Base-by-base conservation (phyloP, 2,888 invertebrate genomes). In the Thymelicus acteon region DNA sequence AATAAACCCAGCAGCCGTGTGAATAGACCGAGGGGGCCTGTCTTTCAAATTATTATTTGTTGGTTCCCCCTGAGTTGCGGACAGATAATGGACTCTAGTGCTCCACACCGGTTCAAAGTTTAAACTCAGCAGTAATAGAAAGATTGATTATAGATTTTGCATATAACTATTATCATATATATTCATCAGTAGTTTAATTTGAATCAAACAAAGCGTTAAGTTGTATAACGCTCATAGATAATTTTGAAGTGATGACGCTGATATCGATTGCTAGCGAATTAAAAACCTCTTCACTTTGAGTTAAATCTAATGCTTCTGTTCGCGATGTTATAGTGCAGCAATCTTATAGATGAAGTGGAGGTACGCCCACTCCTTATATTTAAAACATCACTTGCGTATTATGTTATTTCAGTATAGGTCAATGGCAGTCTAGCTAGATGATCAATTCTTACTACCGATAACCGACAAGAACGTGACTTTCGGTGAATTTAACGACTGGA, bases 1-100 rank as follows among this genome's bases (percentile, higher is more conserved):
- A 85, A 89, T 89, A 90, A 85, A 85, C 78, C 81, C 82, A 82
- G 81, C 85, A 82, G 82, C 82, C 82, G 80, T 78, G 69, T 79
- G 80, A 75, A 77, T 75, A 75, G 80, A 73, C 71, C 67, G 71
- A 76, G 85, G 88, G 88, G 89, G 85, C 82, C 80, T 72, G 72
- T 75, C 77, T 80, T 80, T 79, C 73, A 72, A 80, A 83, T 85
- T 86, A 84, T 86, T 88, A 87, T 86, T 89, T 80, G 81, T 80
- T 83, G 76, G 77, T 79, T 79, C 83, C 89, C 86, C 82, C 78
- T 78, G 77, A 75, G 44, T 64, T 63, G 24, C 12, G 58, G 54
- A 63, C 69, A 64, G 58, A 64, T 64, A 64, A 58, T 57, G 57
- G 57, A 37, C 44, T 44, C 24, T 40, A 15, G 49, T 8, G 7